Base-by-base conservation (phyloP, 2,888 invertebrate genomes). In the Agonopterix heracliana region DNA sequence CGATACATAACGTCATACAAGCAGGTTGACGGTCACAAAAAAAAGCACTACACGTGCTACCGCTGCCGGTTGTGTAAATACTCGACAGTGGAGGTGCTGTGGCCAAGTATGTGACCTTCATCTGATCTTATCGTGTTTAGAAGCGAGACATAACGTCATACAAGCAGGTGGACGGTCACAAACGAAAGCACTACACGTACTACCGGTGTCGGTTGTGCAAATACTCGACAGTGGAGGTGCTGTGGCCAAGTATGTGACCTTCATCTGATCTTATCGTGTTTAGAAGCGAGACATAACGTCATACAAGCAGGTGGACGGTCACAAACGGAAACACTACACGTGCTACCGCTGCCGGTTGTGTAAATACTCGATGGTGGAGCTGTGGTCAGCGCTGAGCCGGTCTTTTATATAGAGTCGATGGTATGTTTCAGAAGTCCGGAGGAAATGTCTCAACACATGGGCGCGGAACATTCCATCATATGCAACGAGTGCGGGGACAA, bases 401-500 rank as follows among this genome's bases (percentile, higher is more conserved):
- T n/a, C n/a, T n/a, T n/a, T n/a, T n/a, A n/a, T n/a, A n/a, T n/a
- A n/a, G n/a, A 26, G 7, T 26, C 26, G 7, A 26, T 26, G 26
- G 26, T 26, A 49, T 14, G 41, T 62, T 60, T 1, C 55, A 78
- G 78, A 34, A 66, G 60, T 0, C 56, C 66, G 0, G 61, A 69
- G 17, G 75, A 76, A 2, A 50, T 80, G 47, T 51, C 65, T 0
- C 59, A 60, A 1, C 80, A 79, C 49, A 52, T 54, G 3, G 60
- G 48, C 2, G 47, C 41, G 0, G 46, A 61, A 2, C 79, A 80
- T 36, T 51, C 50, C 0, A 14, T 78, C 2, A 49, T 48, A 9
- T 81, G 81, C 40, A 57, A 64, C 2, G 67, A 74, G 13, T 81
- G 80, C 17, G 79, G 80, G 0, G 68, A 69, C 3, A 71, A 62